phyloP scores from a whole-genome alignment of 2,888 invertebrate species.

The Platycheirus albimanus region DNA sequence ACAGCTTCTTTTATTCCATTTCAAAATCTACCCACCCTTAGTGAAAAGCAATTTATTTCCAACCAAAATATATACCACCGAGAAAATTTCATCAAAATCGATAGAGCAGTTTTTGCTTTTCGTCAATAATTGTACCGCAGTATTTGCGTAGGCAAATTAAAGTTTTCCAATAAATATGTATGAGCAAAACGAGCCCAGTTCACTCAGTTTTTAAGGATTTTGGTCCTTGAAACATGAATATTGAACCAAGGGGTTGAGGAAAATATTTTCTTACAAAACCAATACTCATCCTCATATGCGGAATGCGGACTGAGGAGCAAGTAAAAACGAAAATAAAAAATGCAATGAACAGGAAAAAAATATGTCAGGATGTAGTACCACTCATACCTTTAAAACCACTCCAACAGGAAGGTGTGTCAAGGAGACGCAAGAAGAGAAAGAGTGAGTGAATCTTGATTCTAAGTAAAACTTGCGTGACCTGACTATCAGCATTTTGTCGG shows the following conservation, averaged over 20 bases:
- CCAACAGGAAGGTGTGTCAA: slow-evolving; percentile 63
- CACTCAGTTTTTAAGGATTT: no score
- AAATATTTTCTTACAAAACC: slow-evolving; percentile 31
- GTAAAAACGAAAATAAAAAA: not conserved
- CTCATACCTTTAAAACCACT: slow-evolving; percentile 10
- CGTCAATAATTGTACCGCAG: no score
- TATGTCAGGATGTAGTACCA: slow-evolving; percentile 30
- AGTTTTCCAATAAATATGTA: no score
- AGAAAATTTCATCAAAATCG: no score
- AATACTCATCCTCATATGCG: slow-evolving; percentile 18
- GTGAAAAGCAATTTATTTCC: no score
- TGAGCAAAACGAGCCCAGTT: no score
- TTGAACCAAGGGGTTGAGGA: slow-evolving; percentile 19
- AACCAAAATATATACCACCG: no score
- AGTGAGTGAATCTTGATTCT: slow-evolving; percentile 27
- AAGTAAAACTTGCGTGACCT: slow-evolving; percentile 66
- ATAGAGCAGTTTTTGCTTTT: no score
- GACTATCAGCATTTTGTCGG: slow-evolving; percentile 49
- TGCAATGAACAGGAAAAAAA: slow-evolving; percentile 16
- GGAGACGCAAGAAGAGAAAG: slow-evolving; percentile 18
- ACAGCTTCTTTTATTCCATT: no score
- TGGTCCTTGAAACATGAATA: not conserved
- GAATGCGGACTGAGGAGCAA: no score
- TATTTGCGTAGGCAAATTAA: no score
- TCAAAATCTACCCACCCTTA: no score